A percentile compares a stretch with the other conserved stretches of the same genome.
phyloP scores from a whole-genome alignment of 1,140 invertebrate species.

The Penaeus vannamei region DNA sequence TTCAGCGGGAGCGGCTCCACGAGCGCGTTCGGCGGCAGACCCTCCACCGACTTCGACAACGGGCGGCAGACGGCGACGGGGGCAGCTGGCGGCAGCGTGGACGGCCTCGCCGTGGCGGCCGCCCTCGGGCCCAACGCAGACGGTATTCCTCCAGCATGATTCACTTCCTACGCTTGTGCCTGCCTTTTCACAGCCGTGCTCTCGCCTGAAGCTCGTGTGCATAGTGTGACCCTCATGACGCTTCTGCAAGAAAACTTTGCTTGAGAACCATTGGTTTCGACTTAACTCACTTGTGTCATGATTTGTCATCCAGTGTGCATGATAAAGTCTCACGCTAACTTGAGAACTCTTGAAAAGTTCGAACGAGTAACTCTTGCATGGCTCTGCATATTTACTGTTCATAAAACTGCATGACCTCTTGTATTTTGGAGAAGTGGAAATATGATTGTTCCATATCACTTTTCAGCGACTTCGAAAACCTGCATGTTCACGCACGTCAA shows the following conservation, averaged over 20 bases:
- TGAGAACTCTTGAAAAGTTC: too few species aligned
- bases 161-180: background rate
- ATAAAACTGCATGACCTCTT: too few species aligned
- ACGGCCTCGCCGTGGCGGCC: background rate
- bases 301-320: too few species aligned
- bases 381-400: too few species aligned
- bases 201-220: background rate
- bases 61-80: background rate
- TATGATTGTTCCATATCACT: too few species aligned
- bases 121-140: conserved; percentile 14
- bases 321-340: too few species aligned
- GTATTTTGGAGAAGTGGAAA: too few species aligned
- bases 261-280: background rate
- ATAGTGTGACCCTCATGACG: background rate
- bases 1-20: conserved; percentile 70
- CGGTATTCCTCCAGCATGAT: conserved; percentile 27
- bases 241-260: background rate
- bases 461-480: too few species aligned
- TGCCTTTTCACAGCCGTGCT: too few species aligned
- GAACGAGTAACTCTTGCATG: too few species aligned
- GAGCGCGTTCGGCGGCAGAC: conserved; percentile 22
- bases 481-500: too few species aligned
- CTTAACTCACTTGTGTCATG: too few species aligned
- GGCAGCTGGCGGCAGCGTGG: background rate
- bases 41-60: background rate